phyloP scores from a whole-genome alignment of 2,113 vertebrate species.

The Megaceryle torquata region DNA sequence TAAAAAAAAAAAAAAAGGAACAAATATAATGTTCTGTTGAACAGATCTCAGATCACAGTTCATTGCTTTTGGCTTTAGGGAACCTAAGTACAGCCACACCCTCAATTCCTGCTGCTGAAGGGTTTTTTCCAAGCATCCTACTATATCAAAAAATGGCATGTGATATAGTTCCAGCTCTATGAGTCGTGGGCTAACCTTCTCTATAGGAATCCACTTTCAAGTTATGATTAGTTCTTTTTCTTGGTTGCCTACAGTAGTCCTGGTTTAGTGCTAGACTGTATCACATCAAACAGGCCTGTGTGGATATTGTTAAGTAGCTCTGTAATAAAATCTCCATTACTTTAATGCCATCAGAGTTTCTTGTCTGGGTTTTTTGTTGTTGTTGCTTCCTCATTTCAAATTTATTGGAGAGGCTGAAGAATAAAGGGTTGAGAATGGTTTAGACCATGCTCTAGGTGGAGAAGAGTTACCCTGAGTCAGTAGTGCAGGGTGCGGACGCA shows the following conservation, averaged over 20 bases:
- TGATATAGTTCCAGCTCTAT: background rate
- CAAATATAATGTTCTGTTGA: background rate
- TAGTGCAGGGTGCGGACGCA: accelerated
- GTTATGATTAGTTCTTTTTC: background rate
- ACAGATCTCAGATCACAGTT: background rate
- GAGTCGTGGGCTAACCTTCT: background rate
- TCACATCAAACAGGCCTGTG: background rate
- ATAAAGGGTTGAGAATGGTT: background rate
- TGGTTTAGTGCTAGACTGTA: background rate
- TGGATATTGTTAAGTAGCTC: background rate
- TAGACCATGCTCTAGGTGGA: background rate
- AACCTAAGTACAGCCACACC: background rate
- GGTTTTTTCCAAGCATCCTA: slow-evolving; percentile 3
- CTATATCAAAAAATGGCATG: background rate
- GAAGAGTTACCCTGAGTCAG: background rate
- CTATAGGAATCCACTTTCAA: background rate
- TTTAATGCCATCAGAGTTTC: background rate
- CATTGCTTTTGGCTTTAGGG: slow-evolving; percentile 25
- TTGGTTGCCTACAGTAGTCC: background rate
- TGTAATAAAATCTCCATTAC: background rate
- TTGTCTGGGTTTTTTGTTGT: background rate
- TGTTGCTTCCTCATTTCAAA: background rate
- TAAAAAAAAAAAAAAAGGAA: background rate
- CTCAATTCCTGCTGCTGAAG: background rate
- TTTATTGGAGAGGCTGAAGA: background rate